A percentile compares a stretch with the other conserved stretches of the same genome.
phyloP scores from a whole-genome alignment of 2,888 invertebrate genomes.

The Coecobrya sp. region DNA sequence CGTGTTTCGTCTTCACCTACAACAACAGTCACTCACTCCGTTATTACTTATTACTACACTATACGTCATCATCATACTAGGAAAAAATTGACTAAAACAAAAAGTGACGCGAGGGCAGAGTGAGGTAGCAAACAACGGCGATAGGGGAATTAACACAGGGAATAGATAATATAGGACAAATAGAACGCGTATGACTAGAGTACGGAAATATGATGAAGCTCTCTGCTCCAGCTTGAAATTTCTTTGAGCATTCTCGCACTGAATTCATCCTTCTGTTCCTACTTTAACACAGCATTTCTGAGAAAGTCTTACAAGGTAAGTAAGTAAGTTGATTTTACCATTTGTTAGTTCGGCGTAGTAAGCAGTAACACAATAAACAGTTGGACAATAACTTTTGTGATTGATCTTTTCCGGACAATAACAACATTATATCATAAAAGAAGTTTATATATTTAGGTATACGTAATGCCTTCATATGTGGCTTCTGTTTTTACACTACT shows the following conservation, averaged over 20 bases:
- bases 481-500: background rate
- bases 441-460: background rate
- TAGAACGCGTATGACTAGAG: background rate
- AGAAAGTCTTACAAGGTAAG: background rate
- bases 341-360: background rate
- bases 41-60: background rate
- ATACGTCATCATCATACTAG: background rate
- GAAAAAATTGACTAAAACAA: conserved; percentile 1
- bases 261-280: background rate
- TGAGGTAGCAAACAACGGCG: background rate
- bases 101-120: background rate
- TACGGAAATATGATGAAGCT: background rate
- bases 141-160: conserved; percentile 1
- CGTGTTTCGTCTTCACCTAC: background rate
- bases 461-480: background rate
- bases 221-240: background rate
- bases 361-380: conserved; percentile 43
- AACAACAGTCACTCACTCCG: background rate
- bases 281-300: background rate
- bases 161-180: background rate
- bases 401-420: conserved; percentile 62
- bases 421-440: conserved; percentile 26
- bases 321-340: conserved; percentile 56
- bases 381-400: conserved; percentile 71
- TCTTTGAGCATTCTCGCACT: background rate